These are phyloP conservation scores for Erythrocercus mccallii DNA, from an alignment of 2,113 vertebrate genomes.

Conservation along the genomic window DNA sequence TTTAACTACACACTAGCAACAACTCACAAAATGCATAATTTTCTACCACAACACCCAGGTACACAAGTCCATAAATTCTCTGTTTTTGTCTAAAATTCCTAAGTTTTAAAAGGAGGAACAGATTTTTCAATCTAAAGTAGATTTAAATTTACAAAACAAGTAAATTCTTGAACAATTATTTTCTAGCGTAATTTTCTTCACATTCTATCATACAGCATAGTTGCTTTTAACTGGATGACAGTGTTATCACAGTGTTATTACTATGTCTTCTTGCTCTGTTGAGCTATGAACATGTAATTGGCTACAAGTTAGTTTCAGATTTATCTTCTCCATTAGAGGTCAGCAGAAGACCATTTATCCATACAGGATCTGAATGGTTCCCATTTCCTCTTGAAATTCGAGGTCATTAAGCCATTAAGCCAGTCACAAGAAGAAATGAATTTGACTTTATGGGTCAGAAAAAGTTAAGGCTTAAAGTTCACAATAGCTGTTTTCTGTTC, in stretches of 20 bases:
- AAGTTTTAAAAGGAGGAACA: not conserved
- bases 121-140: not conserved
- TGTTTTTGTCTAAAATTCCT: not conserved
- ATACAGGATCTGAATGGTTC: not conserved
- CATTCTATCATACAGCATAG: not conserved
- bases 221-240: not conserved
- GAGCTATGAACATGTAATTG: not conserved
- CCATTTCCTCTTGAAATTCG: not conserved
- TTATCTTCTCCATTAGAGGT: slow-evolving; percentile 52
- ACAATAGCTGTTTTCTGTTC: not conserved
- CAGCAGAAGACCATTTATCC: slow-evolving; percentile 34
- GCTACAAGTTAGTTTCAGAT: not conserved
- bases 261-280: not conserved
- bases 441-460: not conserved
- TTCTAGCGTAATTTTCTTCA: not conserved
- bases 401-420: not conserved
- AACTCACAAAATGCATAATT: not conserved
- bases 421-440: not conserved
- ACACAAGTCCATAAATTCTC: not conserved
- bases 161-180: not conserved
- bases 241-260: not conserved
- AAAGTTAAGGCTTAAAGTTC: not conserved
- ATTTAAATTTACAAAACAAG: not conserved
- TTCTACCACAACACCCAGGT: not conserved
- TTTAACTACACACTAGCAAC: not conserved